Evolutionary conservation across 2,797 vertebrate species (phyloP), one percentile per base, ranked within the genome.

Genomic region (Odontamblyopus lacepedii): DNA sequence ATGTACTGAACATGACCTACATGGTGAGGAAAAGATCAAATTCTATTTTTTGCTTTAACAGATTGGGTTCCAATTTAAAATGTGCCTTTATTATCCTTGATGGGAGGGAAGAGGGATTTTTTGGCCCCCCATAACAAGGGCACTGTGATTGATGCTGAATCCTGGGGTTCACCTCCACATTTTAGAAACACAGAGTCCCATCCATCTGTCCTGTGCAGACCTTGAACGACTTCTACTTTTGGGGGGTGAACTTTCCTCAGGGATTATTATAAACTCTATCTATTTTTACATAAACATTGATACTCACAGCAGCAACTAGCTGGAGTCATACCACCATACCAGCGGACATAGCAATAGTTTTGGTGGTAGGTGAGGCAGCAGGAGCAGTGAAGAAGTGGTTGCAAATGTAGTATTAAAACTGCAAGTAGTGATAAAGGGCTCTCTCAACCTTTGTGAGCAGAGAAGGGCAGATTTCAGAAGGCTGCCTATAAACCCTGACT

Each of bases 121-220:
- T 80, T 83, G 74, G 73, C 57, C 67, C 48, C 75, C 83, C 81
- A 69, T 70, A 87, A 85, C 78, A 84, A 89, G 85, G 80, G 61
- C 76, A 77, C 6, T 13, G 27, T 91, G 82, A 89, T 74, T 78
- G 80, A 92, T 85, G 75, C 44, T 67, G 62, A 79, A 78, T 71
- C 56, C 41, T 50, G 35, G 67, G 71, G 80, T 75, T 86, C 76
- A 87, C 72, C 78, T 82, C 73, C 55, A 81, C 68, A 84, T 75
- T 75, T 79, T 70, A 77, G 69, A 6, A 73, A 60, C 75, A 77
- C 71, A 69, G 72, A 65, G 50, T 69, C 75, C 77, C 66, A 68
- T 82, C 71, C 66, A 68, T 81, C 71, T 85, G 60, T 76, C 82
- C 73, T 38, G 48, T 71, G 63, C 83, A 75, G 69, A 80, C 77